phyloP scores from a whole-genome alignment of 1,140 invertebrate species.

The Rhizoglyphus robini region DNA sequence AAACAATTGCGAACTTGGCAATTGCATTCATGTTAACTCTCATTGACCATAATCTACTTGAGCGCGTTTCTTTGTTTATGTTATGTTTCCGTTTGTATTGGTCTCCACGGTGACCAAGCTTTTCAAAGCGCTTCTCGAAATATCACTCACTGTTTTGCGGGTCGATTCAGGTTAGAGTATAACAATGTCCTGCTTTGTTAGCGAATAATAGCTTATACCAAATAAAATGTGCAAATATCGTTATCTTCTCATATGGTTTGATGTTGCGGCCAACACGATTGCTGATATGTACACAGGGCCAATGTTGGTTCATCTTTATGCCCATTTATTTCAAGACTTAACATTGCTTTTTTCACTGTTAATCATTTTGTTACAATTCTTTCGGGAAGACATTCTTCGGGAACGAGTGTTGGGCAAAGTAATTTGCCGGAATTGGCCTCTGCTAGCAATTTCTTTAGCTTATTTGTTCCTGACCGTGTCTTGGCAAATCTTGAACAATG shows the following conservation, averaged over 20 bases:
- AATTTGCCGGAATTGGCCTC: not conserved
- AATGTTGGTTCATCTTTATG: not conserved
- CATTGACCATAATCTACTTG: no score
- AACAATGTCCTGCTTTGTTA: not conserved
- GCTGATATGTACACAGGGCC: not conserved
- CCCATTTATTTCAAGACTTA: not conserved
- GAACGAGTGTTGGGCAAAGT: not conserved
- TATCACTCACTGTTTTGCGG: no score
- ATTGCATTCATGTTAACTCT: no score
- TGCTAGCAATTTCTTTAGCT: not conserved
- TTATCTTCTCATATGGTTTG: not conserved
- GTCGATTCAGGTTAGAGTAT: no score
- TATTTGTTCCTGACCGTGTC: not conserved
- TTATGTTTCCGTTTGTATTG: no score
- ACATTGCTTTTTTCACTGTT: not conserved
- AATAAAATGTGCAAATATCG: not conserved
- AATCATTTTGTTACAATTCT: conserved; percentile 6
- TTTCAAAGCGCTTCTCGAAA: no score
- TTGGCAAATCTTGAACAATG: not conserved
- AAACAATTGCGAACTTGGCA: not conserved
- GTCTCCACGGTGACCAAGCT: no score
- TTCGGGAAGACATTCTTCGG: conserved; percentile 10
- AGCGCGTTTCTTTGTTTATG: no score
- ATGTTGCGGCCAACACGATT: not conserved
- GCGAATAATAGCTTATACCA: no score